Evolutionary conservation across 2,797 vertebrate genomes (phyloP).

Genomic region (Schizothorax lantsangensis): DNA sequence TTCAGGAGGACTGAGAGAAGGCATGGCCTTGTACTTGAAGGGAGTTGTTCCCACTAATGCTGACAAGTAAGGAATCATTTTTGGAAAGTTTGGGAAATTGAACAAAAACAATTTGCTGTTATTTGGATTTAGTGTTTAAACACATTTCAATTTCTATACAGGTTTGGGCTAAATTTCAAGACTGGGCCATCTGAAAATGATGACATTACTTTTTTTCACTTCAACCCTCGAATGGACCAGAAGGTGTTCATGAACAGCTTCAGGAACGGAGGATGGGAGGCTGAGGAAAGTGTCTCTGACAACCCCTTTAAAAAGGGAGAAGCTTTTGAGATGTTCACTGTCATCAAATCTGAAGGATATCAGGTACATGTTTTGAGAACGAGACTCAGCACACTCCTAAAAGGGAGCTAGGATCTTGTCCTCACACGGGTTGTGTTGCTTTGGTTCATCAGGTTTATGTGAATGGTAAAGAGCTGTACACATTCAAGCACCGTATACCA

Average conservation of each 20-base stretch:
- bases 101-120: neutral
- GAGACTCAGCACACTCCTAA: no score
- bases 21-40: slow-evolving; percentile 25
- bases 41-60: slow-evolving; percentile 29
- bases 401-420: neutral
- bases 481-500: slow-evolving; percentile 45
- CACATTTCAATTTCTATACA: no score
- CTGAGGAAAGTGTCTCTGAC: neutral
- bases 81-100: neutral
- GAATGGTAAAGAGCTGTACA: slow-evolving; percentile 7
- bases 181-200: neutral
- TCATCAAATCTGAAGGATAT: slow-evolving; percentile 35
- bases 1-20: slow-evolving; percentile 11
- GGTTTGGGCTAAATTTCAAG: neutral
- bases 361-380: slow-evolving; percentile 24
- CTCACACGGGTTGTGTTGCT: neutral
- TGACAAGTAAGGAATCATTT: neutral
- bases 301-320: slow-evolving; percentile 13
- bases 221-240: neutral
- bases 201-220: slow-evolving; percentile 51
- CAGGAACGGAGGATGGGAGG: neutral
- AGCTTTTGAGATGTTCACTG: slow-evolving; percentile 28
- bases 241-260: slow-evolving; percentile 23
- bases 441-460: slow-evolving; percentile 18
- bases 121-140: neutral